Conservation (phyloP, 2,888 invertebrate genomes). For the Penaeus monodon region DNA sequence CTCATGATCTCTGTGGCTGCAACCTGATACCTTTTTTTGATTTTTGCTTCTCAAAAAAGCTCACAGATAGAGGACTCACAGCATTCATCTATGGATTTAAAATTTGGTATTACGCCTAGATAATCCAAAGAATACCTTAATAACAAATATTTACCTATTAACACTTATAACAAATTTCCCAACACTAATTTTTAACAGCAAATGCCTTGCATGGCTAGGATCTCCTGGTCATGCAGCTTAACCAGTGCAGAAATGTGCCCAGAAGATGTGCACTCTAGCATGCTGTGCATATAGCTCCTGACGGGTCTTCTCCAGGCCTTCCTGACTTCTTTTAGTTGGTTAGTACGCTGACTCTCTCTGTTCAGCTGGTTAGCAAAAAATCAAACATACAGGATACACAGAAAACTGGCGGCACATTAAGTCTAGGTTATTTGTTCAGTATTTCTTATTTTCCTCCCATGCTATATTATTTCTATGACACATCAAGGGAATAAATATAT, state of each 20-base stretch:
- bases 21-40: constrained; percentile 56
- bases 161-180: not conserved
- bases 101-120: not conserved
- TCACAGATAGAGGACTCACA: constrained; percentile 43
- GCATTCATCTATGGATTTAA: constrained; percentile 30
- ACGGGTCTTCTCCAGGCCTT: constrained; percentile 83
- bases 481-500: no score
- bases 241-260: constrained; percentile 83
- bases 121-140: no score
- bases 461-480: no score
- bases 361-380: constrained; percentile 74
- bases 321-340: constrained; percentile 85
- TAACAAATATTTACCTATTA: no score
- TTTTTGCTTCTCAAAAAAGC: constrained; percentile 63
- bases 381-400: not conserved
- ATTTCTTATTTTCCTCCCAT: no score
- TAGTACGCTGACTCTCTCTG: constrained; percentile 82
- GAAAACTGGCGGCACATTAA: not conserved
- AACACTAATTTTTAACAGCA: not conserved
- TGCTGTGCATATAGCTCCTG: constrained; percentile 85
- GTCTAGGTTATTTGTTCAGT: no score
- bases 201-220: constrained; percentile 43
- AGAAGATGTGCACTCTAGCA: constrained; percentile 82
- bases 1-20: constrained; percentile 59
- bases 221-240: constrained; percentile 67